Base-by-base conservation (phyloP, 1,140 invertebrate genomes). In the Dinoponera quadriceps region DNA sequence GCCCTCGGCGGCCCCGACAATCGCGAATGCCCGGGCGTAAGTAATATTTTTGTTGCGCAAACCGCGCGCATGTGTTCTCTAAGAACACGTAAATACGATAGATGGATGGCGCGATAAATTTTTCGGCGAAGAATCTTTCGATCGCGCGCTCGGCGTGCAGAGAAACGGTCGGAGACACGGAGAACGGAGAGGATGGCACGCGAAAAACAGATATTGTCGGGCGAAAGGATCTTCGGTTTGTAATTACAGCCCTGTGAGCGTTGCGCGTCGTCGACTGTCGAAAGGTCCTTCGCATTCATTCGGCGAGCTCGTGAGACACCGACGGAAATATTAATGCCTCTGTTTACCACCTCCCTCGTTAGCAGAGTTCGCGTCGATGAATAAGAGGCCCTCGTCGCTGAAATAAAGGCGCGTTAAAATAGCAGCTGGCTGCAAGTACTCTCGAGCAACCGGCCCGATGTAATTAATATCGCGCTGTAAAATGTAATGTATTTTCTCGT, bases 341-440 rank as follows among this genome's bases (percentile, higher is more conserved):
- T 80, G 63, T 71, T 69, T 44, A 69, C 57, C 57, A 57, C 65
- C 38, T 33, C 0, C 33, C 51, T 80, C 51, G 48, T 80, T 80
- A 80, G 33, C 25, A 48, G 51, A 57, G 65, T 22, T 80, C 71
- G 65, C 51, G 14, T 80, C 65, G 54, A 80, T 80, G 51, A 69
- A 55, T 78, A 68, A 71, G 57, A 80, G n/a, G 38, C 22, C 33
- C 51, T 13, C 33, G 33, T 59, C 33, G 14, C 69, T 80, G 48
- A 59, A 80, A 71, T 80, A 71, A 80, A 71, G 55, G 22, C 33
- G 65, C 57, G 57, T 71, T 80, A 71, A 80, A 80, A 71, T 20
- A 69, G 33, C 18, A 77, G 16, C n/a, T 20, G 25, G 14, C n/a
- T 69, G 51, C 57, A 80, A 80, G 65, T 71, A 80, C 14, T 48